Conservation (phyloP, 2,113 vertebrate genomes). For the Bungarus multicinctus region DNA sequence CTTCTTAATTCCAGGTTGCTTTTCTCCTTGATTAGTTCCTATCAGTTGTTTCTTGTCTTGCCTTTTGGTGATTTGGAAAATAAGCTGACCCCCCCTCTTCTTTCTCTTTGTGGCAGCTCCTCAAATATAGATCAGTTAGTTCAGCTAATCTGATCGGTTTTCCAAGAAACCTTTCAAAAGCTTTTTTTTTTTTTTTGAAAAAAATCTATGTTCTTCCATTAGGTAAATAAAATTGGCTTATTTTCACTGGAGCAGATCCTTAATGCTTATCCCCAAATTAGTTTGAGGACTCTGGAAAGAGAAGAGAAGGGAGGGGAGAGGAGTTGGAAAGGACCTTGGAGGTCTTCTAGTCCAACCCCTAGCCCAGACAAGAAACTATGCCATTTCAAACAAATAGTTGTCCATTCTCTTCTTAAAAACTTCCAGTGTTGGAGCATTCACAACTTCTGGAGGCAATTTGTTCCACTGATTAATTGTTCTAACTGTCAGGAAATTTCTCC, state of each 20-base stretch:
- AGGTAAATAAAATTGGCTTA: no score
- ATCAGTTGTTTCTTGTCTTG: not conserved
- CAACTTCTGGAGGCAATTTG: no score
- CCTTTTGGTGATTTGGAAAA: not conserved
- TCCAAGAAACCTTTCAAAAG: not conserved
- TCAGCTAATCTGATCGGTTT: not conserved
- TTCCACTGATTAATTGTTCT: no score
- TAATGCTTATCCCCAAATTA: not conserved
- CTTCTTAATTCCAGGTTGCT: not conserved
- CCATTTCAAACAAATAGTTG: no score
- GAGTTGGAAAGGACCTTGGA: no score
- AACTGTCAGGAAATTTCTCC: no score
- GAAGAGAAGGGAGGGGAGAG: no score
- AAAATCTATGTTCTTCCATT: not conserved
- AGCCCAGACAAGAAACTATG: no score
- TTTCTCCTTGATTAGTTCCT: not conserved
- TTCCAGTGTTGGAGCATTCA: no score
- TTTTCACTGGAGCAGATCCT: not conserved
- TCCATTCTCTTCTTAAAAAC: no score
- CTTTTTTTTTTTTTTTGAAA: not conserved
- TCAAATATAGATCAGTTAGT: not conserved
- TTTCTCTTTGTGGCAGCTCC: not conserved
- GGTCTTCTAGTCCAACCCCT: no score
- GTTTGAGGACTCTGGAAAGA: not conserved
- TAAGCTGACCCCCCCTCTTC: not conserved